phyloP scores from a whole-genome alignment of 2,113 vertebrate species.

The Pelusios castaneus region DNA sequence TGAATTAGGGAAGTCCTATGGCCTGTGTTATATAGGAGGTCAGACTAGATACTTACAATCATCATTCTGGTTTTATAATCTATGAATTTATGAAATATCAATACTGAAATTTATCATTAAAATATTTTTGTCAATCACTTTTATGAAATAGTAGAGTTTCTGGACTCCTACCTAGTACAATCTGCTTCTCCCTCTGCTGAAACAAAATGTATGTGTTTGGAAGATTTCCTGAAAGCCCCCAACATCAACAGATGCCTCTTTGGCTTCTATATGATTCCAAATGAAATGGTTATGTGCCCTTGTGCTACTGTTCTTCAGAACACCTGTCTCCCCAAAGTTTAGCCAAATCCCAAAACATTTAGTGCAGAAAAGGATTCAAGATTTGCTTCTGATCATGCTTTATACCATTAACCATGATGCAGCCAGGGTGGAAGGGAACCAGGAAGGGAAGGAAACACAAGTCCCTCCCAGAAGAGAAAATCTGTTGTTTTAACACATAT shows the following conservation, averaged over 20 bases:
- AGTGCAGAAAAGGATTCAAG: neutral
- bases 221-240: neutral
- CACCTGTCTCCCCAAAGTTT: neutral
- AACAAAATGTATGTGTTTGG: neutral
- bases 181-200: neutral
- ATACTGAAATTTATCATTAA: neutral
- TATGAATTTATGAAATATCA: neutral
- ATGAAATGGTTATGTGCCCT: neutral
- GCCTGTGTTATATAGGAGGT: neutral
- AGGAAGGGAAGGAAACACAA: neutral
- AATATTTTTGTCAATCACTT: neutral
- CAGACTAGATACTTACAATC: neutral
- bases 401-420: neutral
- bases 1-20: accelerated
- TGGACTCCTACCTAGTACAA: neutral
- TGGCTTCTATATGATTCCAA: neutral
- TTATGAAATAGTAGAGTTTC: neutral
- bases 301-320: neutral
- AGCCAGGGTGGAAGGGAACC: neutral
- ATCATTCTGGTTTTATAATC: neutral
- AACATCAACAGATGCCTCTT: neutral
- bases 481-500: neutral
- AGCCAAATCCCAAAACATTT: neutral
- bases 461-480: neutral
- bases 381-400: neutral